phyloP scores from a whole-genome alignment of 2,888 invertebrate genomes.

The Parnassius mnemosyne region DNA sequence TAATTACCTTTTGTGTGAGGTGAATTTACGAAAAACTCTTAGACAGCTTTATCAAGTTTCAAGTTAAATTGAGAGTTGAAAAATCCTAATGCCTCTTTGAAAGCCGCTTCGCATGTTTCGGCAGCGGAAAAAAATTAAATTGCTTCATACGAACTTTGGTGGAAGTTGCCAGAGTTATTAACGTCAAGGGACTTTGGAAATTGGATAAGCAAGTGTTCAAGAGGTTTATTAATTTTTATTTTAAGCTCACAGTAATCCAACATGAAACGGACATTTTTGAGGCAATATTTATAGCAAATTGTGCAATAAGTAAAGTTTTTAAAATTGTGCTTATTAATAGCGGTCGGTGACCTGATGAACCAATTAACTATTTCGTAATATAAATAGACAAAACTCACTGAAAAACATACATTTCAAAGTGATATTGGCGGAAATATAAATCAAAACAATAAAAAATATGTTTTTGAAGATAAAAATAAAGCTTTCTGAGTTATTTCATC shows the following conservation, averaged over 20 bases:
- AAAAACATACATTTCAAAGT: too few species aligned
- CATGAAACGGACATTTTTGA: constrained; percentile 17
- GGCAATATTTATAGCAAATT: too few species aligned
- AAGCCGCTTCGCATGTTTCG: constrained; percentile 60
- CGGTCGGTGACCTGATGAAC: too few species aligned
- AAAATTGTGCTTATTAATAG: background rate
- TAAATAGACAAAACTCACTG: too few species aligned
- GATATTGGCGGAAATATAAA: too few species aligned
- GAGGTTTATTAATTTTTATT: constrained; percentile 26
- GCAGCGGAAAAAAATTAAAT: constrained; percentile 52
- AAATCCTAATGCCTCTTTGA: constrained; percentile 60
- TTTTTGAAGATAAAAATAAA: too few species aligned
- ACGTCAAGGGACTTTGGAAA: constrained; percentile 39
- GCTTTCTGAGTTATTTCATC: too few species aligned
- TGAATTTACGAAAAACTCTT: constrained; percentile 14
- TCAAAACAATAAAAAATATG: too few species aligned
- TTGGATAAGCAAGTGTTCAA: constrained; percentile 34
- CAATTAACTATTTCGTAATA: too few species aligned
- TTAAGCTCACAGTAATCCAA: constrained; percentile 20
- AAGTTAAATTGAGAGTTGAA: constrained; percentile 52
- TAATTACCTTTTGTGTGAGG: constrained; percentile 17
- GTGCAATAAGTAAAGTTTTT: too few species aligned
- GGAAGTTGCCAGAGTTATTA: constrained; percentile 52
- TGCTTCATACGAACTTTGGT: constrained; percentile 49
- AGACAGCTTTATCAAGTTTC: constrained; percentile 27